Evolutionary conservation across 2,888 invertebrate species (phyloP).

Genomic region (Lysandra bellargus): DNA sequence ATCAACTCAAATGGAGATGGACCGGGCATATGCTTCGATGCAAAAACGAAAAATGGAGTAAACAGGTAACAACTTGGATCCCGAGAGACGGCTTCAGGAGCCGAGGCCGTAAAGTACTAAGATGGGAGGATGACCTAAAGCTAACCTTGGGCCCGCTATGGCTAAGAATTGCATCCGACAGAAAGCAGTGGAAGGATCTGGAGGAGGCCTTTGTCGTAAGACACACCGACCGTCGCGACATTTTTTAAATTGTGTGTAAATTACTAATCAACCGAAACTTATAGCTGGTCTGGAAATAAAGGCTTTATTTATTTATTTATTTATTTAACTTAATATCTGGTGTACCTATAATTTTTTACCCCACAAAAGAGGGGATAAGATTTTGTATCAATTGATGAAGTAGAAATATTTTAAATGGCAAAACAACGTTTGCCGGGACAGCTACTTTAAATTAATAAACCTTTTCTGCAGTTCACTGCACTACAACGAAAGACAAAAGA

Average conservation of each 20-base stretch:
- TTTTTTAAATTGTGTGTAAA: background rate
- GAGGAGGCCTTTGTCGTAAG: background rate
- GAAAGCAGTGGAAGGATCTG: background rate
- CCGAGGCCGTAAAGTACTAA: background rate
- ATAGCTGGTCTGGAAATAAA: too few relatives aligned
- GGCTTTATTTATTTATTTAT: too few relatives aligned
- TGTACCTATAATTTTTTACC: too few relatives aligned
- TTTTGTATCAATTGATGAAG: too few relatives aligned
- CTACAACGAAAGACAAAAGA: background rate
- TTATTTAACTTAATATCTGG: too few relatives aligned
- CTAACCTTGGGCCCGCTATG: background rate
- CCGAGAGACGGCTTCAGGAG: background rate
- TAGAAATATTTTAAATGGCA: too few relatives aligned
- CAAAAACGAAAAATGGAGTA: background rate
- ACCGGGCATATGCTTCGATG: too few relatives aligned
- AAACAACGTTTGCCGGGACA: too few relatives aligned
- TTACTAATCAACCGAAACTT: too few relatives aligned
- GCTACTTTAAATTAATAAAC: background rate
- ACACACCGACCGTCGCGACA: background rate
- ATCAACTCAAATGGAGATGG: too few relatives aligned
- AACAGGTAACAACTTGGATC: conserved; percentile 1
- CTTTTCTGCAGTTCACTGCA: background rate
- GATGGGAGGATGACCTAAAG: conserved; percentile 19
- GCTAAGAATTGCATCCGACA: too few relatives aligned
- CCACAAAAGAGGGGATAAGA: too few relatives aligned